Conservation (phyloP, 2,888 invertebrate genomes). For the Hydrotaea cyrtoneurina region DNA sequence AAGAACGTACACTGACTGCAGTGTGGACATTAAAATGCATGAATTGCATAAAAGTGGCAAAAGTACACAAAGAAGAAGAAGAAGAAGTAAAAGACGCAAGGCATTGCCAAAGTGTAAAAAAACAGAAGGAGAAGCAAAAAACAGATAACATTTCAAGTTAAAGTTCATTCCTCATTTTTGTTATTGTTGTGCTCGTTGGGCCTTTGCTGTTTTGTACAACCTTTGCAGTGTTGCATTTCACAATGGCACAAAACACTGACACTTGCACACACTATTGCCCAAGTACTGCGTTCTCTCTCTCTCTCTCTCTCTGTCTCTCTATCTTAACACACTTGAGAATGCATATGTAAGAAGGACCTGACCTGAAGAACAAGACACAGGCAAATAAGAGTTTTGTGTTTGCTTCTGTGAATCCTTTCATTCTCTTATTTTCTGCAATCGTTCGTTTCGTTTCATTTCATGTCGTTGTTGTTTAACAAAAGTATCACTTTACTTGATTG, state of each 20-base stretch:
- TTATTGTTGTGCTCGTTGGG: not conserved
- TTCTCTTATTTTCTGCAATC: not conserved
- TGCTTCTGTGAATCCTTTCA: conserved; percentile 30
- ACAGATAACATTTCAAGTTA: conserved; percentile 8
- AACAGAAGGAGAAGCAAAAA: not conserved
- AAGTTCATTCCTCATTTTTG: conserved; percentile 9
- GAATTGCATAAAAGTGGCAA: not conserved
- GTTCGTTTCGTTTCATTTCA: not conserved
- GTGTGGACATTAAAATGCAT: not conserved
- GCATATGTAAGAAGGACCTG: conserved; percentile 7
- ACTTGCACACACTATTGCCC: conserved; percentile 47
- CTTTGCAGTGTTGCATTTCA: conserved; percentile 65
- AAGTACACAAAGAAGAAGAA: not conserved
- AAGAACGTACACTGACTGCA: not conserved
- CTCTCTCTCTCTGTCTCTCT: conserved; percentile 28
- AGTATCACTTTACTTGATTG: conserved; percentile 18
- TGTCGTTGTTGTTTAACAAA: conserved; percentile 1
- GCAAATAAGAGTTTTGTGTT: not conserved
- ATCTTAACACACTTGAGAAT: conserved; percentile 53
- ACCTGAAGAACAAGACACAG: not conserved
- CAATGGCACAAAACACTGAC: conserved; percentile 30
- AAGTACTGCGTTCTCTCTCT: conserved; percentile 19
- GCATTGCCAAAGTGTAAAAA: not conserved
- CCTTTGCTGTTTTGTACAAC: conserved; percentile 22
- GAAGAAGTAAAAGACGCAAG: not conserved